A percentile compares a stretch with the other conserved stretches of the same genome.
Evolutionary conservation across 2,888 invertebrate species (phyloP).

Genomic region (Asteroscopus sphinx): DNA sequence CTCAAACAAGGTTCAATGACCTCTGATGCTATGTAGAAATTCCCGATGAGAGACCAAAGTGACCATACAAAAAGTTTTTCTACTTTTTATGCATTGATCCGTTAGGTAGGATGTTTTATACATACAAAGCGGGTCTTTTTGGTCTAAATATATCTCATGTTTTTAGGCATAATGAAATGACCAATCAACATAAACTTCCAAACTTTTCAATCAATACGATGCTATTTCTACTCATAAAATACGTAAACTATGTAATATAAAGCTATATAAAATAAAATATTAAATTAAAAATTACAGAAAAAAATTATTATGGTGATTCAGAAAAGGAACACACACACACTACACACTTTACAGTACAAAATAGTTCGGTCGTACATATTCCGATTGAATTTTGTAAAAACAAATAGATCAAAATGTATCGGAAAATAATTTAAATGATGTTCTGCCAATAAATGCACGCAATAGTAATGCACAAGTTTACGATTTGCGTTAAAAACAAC

Average conservation of each 20-base stretch:
- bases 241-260: too few species aligned
- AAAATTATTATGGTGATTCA: too few species aligned
- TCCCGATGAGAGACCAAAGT: slow-evolving; percentile 24
- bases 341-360: too few species aligned
- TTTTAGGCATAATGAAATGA: neutral
- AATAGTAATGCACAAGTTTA: slow-evolving; percentile 44
- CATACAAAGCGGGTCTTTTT: slow-evolving; percentile 12
- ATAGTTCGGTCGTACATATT: too few species aligned
- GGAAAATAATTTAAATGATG: slow-evolving; percentile 15
- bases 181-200: too few species aligned
- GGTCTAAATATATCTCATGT: neutral
- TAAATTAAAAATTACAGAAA: too few species aligned
- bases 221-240: too few species aligned
- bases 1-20: slow-evolving; percentile 47
- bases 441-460: slow-evolving; percentile 44
- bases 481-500: slow-evolving; percentile 41
- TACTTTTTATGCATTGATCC: slow-evolving; percentile 29
- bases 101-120: slow-evolving; percentile 3
- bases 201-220: too few species aligned
- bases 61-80: slow-evolving; percentile 23
- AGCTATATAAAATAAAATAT: too few species aligned
- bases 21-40: slow-evolving; percentile 28
- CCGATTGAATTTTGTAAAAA: neutral
- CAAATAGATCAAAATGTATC: slow-evolving; percentile 6
- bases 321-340: too few species aligned